Conservation (phyloP, 2,113 vertebrate genomes). For the Cheilinus undulatus region DNA sequence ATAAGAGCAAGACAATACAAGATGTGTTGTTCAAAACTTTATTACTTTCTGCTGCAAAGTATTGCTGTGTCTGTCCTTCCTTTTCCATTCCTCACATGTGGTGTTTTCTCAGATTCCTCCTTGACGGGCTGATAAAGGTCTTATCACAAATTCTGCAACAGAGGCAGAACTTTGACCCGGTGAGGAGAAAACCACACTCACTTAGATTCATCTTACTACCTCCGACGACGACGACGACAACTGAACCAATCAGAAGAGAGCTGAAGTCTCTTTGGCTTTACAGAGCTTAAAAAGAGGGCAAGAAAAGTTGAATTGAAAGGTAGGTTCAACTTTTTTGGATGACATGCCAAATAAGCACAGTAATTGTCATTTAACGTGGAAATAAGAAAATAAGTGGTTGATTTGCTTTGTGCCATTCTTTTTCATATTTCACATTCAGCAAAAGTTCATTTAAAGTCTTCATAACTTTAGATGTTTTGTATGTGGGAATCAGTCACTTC, state of each 20-base stretch:
- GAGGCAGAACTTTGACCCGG: conserved; percentile 77
- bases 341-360: not conserved
- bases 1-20: not conserved
- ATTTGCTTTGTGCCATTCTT: not conserved
- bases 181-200: conserved; percentile 29
- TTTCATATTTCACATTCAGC: not conserved
- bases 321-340: conserved; percentile 30
- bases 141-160: conserved; percentile 56
- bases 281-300: conserved; percentile 11
- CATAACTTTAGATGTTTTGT: not conserved
- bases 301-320: conserved; percentile 46
- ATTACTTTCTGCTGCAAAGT: not conserved
- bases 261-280: conserved; percentile 19
- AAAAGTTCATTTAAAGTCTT: not conserved
- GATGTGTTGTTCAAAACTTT: not conserved
- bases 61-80: not conserved
- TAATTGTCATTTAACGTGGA: no score
- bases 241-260: conserved; percentile 40
- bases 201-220: conserved; percentile 25
- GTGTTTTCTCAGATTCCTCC: conserved; percentile 61
- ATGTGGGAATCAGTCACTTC: not conserved
- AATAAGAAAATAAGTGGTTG: not conserved
- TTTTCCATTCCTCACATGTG: conserved; percentile 41
- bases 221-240: not conserved
- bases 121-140: conserved; percentile 63